Conservation (phyloP, 2,113 vertebrate species). For the Oplegnathus fasciatus region DNA sequence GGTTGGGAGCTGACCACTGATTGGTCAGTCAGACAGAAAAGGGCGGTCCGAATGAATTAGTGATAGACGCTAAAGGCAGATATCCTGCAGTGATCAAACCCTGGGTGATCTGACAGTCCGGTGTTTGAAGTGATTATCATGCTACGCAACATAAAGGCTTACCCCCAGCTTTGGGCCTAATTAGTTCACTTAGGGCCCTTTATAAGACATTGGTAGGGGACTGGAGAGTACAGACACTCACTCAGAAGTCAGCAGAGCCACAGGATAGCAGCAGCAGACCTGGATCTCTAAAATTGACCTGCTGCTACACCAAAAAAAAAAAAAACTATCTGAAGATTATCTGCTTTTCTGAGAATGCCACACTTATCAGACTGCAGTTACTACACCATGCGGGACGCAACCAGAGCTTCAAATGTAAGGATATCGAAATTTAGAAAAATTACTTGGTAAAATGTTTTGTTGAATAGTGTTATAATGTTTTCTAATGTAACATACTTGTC, state of each 20-base stretch:
- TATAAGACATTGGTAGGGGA: constrained; percentile 80
- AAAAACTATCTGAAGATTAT: constrained; percentile 62
- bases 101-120: constrained; percentile 86
- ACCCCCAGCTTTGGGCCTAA: constrained; percentile 83
- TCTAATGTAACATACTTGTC: not conserved
- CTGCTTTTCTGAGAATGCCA: constrained; percentile 83
- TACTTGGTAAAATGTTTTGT: not conserved
- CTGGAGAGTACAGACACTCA: constrained; percentile 63
- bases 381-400: constrained; percentile 85
- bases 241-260: constrained; percentile 59
- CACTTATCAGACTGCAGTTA: constrained; percentile 87
- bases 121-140: constrained; percentile 89
- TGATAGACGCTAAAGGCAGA: constrained; percentile 82
- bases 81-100: constrained; percentile 88
- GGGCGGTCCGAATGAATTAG: constrained; percentile 82
- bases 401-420: constrained; percentile 86
- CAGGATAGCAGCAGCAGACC: constrained; percentile 63
- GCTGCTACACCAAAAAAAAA: constrained; percentile 54
- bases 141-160: constrained; percentile 85
- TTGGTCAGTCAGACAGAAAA: constrained; percentile 78
- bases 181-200: constrained; percentile 86
- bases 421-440: not conserved
- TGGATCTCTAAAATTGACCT: constrained; percentile 66
- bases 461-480: not conserved
- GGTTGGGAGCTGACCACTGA: constrained; percentile 70